These are phyloP conservation scores for Symphodus melops DNA, from an alignment of 2,113 vertebrate genomes.

Conservation along the genomic window DNA sequence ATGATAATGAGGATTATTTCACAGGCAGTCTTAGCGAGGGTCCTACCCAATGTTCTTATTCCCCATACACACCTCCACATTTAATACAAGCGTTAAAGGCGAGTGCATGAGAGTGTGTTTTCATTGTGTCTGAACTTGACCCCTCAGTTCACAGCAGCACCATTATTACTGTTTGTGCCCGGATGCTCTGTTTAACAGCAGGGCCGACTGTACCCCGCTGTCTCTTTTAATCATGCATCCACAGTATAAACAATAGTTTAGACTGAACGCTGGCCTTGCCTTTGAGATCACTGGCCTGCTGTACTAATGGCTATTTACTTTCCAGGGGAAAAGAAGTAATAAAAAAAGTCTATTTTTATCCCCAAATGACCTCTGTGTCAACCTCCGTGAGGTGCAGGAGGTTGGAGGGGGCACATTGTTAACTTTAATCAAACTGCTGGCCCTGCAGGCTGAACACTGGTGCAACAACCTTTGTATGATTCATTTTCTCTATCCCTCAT, in stretches of 20 bases:
- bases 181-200: conserved; percentile 50
- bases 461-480: conserved; percentile 57
- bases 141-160: conserved; percentile 51
- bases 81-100: conserved; percentile 50
- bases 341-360: conserved; percentile 74
- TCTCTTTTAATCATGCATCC: conserved; percentile 68
- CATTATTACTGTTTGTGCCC: conserved; percentile 55
- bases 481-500: conserved; percentile 36
- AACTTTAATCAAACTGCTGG: conserved; percentile 65
- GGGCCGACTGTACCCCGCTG: conserved; percentile 26
- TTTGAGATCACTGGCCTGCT: conserved; percentile 71
- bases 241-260: conserved; percentile 65
- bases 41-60: conserved; percentile 31
- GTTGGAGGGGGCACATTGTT: conserved; percentile 53
- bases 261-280: conserved; percentile 43
- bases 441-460: conserved; percentile 49
- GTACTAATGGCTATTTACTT: conserved; percentile 75
- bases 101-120: conserved; percentile 68
- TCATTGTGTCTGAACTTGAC: conserved; percentile 55
- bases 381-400: conserved; percentile 45
- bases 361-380: conserved; percentile 63
- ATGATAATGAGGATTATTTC: conserved; percentile 76
- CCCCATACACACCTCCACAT: conserved; percentile 49
- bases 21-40: conserved; percentile 41
- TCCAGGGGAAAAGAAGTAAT: conserved; percentile 68